Base-by-base conservation (phyloP, 2,888 invertebrate genomes). In the Atethmia centrago region DNA sequence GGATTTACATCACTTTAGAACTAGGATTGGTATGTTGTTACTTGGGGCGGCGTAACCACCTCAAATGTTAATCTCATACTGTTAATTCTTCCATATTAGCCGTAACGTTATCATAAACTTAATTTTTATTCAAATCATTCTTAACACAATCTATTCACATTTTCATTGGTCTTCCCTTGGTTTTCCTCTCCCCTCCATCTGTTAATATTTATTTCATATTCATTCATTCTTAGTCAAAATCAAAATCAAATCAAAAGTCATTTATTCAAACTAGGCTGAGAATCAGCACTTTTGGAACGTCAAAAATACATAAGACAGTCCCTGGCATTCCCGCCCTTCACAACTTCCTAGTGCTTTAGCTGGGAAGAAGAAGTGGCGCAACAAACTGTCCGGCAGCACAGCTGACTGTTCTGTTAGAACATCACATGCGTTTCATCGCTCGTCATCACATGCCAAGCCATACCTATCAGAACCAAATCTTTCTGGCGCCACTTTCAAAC, bases 1-100 rank as follows among this genome's bases (percentile, higher is more conserved):
- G 56, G 97, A 98, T 88, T 96, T 95, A 55, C 94, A 94, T 49
- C 93, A 95, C 85, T 95, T 91, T 71, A 89, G 95, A 59, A 90
- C 86, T 14, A 93, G 90, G 66, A 95, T 96, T 42, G 96, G 96
- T 96, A 36, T 86, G 91, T 59, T 36, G n/a, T 36, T n/a, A 36
- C n/a, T 36, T 21, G 31, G 12, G 21, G n/a, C 4, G 49, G n/a
- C 9, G 10, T n/a, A n/a, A n/a, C n/a, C n/a, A n/a, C n/a, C n/a
- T n/a, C n/a, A 3, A 49, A 49, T 49, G n/a, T 36, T 36, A 36
- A 36, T 36, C 36, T 36, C 7, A 0, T 3, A 3, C 36, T 36
- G 36, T 36, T 31, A 31, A 2, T n/a, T n/a, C 51, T 51, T n/a
- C n/a, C n/a, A 3, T n/a, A n/a, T 47, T 9, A 47, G 21, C 9